Conservation (phyloP, 2,113 vertebrate genomes). For the Crocuta crocuta region DNA sequence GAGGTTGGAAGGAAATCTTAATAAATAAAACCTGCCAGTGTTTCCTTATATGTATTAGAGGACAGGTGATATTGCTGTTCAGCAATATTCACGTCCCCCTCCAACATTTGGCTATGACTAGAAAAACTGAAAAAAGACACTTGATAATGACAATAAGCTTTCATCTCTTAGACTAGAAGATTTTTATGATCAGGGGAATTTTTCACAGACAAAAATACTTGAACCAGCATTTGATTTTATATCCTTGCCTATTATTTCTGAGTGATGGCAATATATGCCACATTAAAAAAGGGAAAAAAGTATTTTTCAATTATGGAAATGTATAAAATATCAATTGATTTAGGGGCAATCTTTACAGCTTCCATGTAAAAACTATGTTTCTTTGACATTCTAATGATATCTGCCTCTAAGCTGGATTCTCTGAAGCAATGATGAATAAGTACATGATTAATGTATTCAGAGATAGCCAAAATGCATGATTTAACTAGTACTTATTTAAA, state of each 20-base stretch:
- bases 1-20: background rate
- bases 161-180: background rate
- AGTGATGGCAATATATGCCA: background rate
- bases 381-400: background rate
- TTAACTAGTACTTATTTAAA: background rate
- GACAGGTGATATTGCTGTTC: background rate
- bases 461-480: background rate
- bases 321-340: background rate
- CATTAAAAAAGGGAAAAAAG: background rate
- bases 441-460: background rate
- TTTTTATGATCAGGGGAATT: background rate
- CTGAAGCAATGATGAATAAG: background rate
- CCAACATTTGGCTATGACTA: background rate
- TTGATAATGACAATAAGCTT: background rate
- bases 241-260: background rate
- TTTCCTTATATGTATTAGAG: background rate
- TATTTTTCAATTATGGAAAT: background rate
- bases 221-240: background rate
- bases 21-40: background rate
- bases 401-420: background rate
- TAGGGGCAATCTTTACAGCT: background rate
- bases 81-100: background rate
- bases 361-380: background rate
- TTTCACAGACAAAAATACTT: background rate
- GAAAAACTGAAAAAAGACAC: background rate